Percentiles rank a stretch among this genome's conserved stretches.
Conservation (phyloP, 2,113 vertebrate genomes). For the Myxocyprinus asiaticus region DNA sequence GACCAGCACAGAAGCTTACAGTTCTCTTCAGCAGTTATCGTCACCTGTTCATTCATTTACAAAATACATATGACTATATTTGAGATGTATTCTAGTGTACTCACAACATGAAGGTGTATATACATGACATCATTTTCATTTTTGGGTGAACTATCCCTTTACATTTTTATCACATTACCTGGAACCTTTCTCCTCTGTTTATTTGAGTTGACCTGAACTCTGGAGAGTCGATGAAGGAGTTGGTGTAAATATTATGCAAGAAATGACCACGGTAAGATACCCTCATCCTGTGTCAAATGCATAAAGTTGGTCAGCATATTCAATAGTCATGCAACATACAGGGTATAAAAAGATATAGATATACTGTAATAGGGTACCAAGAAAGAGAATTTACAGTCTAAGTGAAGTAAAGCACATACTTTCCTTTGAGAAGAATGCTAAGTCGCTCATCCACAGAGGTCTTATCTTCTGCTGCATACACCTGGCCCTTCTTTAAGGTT, state of each 20-base stretch:
- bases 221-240: conserved; percentile 97
- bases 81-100: not conserved
- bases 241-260: conserved; percentile 98
- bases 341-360: not conserved
- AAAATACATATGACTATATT: too few relatives aligned
- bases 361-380: too few relatives aligned
- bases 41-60: conserved; percentile 78
- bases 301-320: conserved; percentile 12
- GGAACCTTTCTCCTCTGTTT: conserved; percentile 95
- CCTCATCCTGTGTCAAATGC: conserved; percentile 86
- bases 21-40: conserved; percentile 91
- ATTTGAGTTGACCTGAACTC: conserved; percentile 97
- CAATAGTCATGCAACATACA: not conserved
- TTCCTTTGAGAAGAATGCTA: conserved; percentile 95
- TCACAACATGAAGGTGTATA: too few relatives aligned
- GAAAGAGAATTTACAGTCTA: not conserved
- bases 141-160: too few relatives aligned
- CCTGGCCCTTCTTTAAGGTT: conserved; percentile 87
- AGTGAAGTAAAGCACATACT: conserved; percentile 75
- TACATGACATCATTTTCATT: not conserved
- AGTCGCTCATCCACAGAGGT: conserved; percentile 95
- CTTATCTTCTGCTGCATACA: conserved; percentile 93
- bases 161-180: conserved; percentile 76
- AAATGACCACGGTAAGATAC: conserved; percentile 97
- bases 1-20: conserved; percentile 97